Conservation (phyloP, 2,888 invertebrate species). For the Anarsia innoxiella region DNA sequence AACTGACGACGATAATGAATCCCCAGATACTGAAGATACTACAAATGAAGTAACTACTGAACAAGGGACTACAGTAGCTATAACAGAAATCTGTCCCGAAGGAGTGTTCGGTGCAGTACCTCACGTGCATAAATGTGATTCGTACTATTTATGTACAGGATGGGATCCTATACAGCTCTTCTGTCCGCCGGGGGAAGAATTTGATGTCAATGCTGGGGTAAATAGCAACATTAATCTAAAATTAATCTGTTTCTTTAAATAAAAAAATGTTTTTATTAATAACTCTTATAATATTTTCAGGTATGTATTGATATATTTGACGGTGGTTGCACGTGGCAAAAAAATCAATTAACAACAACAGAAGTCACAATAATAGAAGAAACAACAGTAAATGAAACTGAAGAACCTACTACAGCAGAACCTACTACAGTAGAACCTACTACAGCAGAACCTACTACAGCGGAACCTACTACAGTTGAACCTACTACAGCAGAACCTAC, state of each 20-base stretch:
- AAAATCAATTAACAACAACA: neutral
- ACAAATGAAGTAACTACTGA: too few species aligned
- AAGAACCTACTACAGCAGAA: too few species aligned
- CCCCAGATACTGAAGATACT: too few species aligned
- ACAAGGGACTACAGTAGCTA: too few species aligned
- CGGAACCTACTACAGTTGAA: neutral
- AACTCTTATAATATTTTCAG: conserved; percentile 16
- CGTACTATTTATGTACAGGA: conserved; percentile 23
- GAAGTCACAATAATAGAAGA: too few species aligned
- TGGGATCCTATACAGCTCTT: conserved; percentile 17
- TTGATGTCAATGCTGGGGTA: conserved; percentile 24
- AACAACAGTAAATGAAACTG: neutral
- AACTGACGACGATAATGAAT: neutral
- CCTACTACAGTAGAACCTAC: too few species aligned
- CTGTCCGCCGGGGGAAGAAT: too few species aligned
- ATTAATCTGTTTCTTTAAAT: neutral
- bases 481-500: neutral
- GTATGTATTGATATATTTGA: conserved; percentile 20
- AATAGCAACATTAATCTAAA: conserved; percentile 17
- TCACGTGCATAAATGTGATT: too few species aligned
- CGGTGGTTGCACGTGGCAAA: conserved; percentile 22
- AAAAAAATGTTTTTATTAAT: neutral
- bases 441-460: too few species aligned
- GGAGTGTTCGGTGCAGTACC: conserved; percentile 23
- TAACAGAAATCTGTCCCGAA: conserved; percentile 20